phyloP scores from a whole-genome alignment of 2,113 vertebrate species.

The Osmerus eperlanus region DNA sequence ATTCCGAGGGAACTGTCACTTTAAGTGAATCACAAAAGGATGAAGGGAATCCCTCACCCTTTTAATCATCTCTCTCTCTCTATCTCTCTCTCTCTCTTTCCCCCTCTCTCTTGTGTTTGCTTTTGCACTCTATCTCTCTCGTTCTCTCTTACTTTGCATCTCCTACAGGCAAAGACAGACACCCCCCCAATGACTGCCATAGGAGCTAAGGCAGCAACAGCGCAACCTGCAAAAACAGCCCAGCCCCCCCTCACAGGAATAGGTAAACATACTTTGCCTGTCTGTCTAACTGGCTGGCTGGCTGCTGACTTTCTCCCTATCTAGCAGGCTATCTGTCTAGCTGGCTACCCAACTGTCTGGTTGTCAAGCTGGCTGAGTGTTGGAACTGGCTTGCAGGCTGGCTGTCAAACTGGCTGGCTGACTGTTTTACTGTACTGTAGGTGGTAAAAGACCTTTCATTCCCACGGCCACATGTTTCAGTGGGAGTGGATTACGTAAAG shows the following conservation, averaged over 20 bases:
- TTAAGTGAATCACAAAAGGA: too few relatives aligned
- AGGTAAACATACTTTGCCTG: conserved; percentile 69
- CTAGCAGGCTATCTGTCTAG: not conserved
- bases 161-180: conserved; percentile 81
- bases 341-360: not conserved
- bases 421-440: not conserved
- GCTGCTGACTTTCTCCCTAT: not conserved
- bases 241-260: conserved; percentile 82
- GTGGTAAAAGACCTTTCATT: too few relatives aligned
- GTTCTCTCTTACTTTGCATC: conserved; percentile 32
- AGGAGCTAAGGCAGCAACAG: conserved; percentile 78
- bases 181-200: conserved; percentile 70
- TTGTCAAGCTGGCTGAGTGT: too few relatives aligned
- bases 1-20: too few relatives aligned
- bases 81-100: not conserved
- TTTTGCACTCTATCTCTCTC: not conserved
- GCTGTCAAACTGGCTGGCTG: not conserved
- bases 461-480: not conserved
- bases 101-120: conserved; percentile 19
- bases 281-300: not conserved
- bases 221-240: conserved; percentile 76
- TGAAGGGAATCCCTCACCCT: not conserved
- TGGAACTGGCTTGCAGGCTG: too few relatives aligned
- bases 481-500: not conserved
- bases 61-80: not conserved